phyloP scores from a whole-genome alignment of 1,140 invertebrate species.

The Centruroides sculpturatus region DNA sequence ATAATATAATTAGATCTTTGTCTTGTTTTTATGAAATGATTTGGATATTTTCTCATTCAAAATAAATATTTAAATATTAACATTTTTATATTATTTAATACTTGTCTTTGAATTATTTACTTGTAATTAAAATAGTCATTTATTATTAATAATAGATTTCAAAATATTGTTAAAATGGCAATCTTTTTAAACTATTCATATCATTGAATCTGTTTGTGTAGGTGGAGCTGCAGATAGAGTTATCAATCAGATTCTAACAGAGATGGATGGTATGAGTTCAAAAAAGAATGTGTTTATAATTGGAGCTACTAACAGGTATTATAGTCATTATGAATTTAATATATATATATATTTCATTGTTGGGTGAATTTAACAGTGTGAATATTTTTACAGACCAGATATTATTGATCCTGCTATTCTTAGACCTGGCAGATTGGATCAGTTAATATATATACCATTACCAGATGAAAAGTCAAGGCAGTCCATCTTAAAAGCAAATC shows the following conservation, averaged over 20 bases:
- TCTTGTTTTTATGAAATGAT: too few relatives aligned
- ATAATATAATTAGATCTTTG: too few relatives aligned
- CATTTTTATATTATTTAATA: too few relatives aligned
- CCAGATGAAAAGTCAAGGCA: constrained; percentile 96
- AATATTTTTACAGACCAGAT: constrained; percentile 41
- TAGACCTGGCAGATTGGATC: constrained; percentile 93
- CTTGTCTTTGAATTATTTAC: too few relatives aligned
- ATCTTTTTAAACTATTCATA: too few relatives aligned
- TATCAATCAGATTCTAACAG: constrained; percentile 98
- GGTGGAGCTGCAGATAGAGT: constrained; percentile 95
- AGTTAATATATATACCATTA: constrained; percentile 98
- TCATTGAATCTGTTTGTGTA: not conserved
- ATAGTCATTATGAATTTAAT: not conserved
- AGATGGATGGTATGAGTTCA: constrained; percentile 99
- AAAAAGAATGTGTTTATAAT: constrained; percentile 99
- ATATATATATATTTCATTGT: not conserved
- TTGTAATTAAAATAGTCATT: too few relatives aligned
- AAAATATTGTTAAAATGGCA: too few relatives aligned
- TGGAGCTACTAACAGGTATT: constrained; percentile 77
- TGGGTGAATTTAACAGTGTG: not conserved
- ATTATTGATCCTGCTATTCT: constrained; percentile 99
- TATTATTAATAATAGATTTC: too few relatives aligned
- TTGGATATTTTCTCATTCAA: too few relatives aligned
- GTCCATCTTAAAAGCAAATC: constrained; percentile 85
- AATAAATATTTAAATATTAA: too few relatives aligned